Base-by-base conservation (phyloP, 2,797 vertebrate species). In the Halcyon leucocephala region DNA sequence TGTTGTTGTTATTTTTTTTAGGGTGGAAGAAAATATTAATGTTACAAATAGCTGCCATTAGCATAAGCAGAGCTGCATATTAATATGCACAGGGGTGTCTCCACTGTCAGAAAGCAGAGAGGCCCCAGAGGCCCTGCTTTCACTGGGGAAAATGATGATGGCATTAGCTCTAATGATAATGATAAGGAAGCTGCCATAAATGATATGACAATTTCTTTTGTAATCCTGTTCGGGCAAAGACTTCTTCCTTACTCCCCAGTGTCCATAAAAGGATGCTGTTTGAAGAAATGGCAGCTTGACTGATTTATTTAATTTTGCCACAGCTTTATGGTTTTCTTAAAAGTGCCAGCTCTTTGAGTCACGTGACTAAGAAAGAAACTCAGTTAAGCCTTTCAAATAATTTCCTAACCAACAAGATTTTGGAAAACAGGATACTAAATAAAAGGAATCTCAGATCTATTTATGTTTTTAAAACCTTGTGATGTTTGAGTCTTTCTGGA, bases 11-110 rank as follows among this genome's bases (percentile, higher is more conserved):
- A 90, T 97, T 96, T 97, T 97, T 97, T 98, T 96, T 95, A 98
- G 93, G 93, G 96, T 96, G 93, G 81, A 97, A 97, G 96, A 98
- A 97, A 98, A 97, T 98, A 98, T 98, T 98, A 98, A 97, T 98
- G 97, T 97, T 98, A 98, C 95, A 98, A 98, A 98, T 96, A 94
- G 95, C 93, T 86, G 71, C 93, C 92, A 98, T 97, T 97, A 91
- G 70, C 95, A 95, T 97, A 98, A 97, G 90, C 89, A 97, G 95
- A 97, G 80, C 89, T 81, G 92, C 73, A 72, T 98, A 98, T 98
- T 98, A 98, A 98, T 98, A 98, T 97, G 93, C 90, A 96, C 87
- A 94, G 70, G 85, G 87, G 92, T 97, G 96, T 97, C 95, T 96
- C 95, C 60, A 90, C 95, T 95, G 96, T 97, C 97, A 98, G 90